Percentiles rank a stretch among this genome's conserved stretches.
phyloP scores from a whole-genome alignment of 2,797 vertebrate genomes.

The Hydrolagus colliei region DNA sequence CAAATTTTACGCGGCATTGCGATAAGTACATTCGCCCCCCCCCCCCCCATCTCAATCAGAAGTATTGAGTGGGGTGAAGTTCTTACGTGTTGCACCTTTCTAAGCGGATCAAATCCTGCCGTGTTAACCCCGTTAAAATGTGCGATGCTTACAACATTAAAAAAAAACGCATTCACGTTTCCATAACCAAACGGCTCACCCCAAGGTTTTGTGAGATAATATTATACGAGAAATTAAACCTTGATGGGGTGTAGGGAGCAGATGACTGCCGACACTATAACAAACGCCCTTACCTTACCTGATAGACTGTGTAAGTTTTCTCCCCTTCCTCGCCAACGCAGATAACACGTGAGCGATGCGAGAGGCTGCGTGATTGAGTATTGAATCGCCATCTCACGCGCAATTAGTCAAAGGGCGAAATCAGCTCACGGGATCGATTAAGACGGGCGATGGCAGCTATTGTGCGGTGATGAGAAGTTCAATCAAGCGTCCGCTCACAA shows the following conservation, averaged over 20 bases:
- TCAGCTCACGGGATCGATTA: constrained; percentile 21
- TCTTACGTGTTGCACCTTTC: not conserved
- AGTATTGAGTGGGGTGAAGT: not conserved
- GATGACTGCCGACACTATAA: not conserved
- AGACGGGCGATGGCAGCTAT: constrained; percentile 16
- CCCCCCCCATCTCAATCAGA: not conserved
- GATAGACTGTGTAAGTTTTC: constrained; percentile 33
- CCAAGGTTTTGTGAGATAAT: not conserved
- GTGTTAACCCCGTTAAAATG: not conserved
- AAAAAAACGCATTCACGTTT: not conserved
- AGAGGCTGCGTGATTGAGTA: constrained; percentile 29
- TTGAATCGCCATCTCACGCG: constrained; percentile 34
- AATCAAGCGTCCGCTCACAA: not conserved
- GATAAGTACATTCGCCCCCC: not conserved
- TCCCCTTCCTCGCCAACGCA: not conserved
- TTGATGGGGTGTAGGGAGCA: not conserved
- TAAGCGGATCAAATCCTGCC: not conserved
- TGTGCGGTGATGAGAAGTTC: not conserved
- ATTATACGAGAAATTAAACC: not conserved
- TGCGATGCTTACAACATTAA: no score
- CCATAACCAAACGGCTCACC: not conserved
- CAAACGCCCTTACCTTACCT: not conserved
- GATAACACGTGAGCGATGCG: not conserved
- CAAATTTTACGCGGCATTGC: not conserved
- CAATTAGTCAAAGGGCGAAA: constrained; percentile 33